These are phyloP conservation scores for Philypnodon macrostomus DNA, from an alignment of 2,797 vertebrate genomes.

Conservation along the genomic window DNA sequence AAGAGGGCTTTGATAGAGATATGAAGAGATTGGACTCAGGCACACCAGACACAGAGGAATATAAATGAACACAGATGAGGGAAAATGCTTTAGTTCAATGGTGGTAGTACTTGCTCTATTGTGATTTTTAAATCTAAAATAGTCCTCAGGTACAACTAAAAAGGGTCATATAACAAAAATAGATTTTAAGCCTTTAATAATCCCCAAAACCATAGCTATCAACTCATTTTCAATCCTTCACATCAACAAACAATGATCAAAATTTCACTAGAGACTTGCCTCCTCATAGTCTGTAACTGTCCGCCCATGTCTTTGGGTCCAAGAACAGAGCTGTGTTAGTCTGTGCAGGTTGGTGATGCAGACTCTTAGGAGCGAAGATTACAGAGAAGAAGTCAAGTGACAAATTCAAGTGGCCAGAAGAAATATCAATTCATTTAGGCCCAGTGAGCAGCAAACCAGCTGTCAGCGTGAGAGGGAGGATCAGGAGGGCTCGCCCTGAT, in stretches of 20 bases:
- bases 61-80: conserved; percentile 13
- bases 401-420: conserved; percentile 77
- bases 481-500: conserved; percentile 57
- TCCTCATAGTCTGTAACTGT: conserved; percentile 57
- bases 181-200: too few relatives aligned
- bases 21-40: conserved; percentile 61
- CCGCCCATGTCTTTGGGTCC: conserved; percentile 62
- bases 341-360: conserved; percentile 35
- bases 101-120: too few relatives aligned
- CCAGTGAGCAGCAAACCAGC: conserved; percentile 68
- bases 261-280: conserved; percentile 39
- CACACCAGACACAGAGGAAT: conserved; percentile 26
- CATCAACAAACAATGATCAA: background rate
- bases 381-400: conserved; percentile 70
- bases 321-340: conserved; percentile 36
- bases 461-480: conserved; percentile 61
- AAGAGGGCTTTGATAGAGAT: conserved; percentile 64
- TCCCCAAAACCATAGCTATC: too few relatives aligned
- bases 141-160: too few relatives aligned
- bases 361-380: conserved; percentile 61
- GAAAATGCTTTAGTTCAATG: conserved; percentile 18
- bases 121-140: too few relatives aligned
- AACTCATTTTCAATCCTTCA: too few relatives aligned
- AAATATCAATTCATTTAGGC: conserved; percentile 75
- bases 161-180: too few relatives aligned